A percentile compares a stretch with the other conserved stretches of the same genome.
phyloP scores from a whole-genome alignment of 2,888 invertebrate species.

The Hypomecis atomaria region DNA sequence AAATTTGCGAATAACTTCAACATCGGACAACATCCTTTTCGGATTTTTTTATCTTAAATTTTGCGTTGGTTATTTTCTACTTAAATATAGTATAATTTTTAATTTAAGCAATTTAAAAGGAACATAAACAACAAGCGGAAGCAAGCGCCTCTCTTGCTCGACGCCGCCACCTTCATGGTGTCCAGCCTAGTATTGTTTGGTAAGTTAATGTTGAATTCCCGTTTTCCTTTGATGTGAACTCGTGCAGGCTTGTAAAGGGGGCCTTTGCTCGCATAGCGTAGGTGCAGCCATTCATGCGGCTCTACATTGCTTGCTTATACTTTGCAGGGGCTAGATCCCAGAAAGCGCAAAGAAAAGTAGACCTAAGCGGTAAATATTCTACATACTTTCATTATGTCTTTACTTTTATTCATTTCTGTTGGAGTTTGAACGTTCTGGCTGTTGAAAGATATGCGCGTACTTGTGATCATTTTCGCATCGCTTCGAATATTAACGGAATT shows the following conservation, averaged over 20 bases:
- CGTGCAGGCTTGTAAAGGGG: constrained; percentile 64
- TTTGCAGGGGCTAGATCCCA: constrained; percentile 29
- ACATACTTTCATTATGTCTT: not conserved
- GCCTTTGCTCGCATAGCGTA: constrained; percentile 68
- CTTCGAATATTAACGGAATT: too few species aligned
- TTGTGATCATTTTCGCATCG: too few species aligned
- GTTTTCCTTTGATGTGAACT: constrained; percentile 73
- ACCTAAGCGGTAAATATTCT: not conserved
- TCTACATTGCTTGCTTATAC: constrained; percentile 51
- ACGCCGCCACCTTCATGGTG: constrained; percentile 31
- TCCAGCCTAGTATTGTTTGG: constrained; percentile 55
- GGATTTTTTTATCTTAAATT: too few species aligned
- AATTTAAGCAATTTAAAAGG: not conserved
- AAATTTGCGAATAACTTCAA: too few species aligned
- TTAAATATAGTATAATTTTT: not conserved
- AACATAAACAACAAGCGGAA: not conserved
- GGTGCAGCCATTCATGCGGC: constrained; percentile 69
- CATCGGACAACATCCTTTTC: too few species aligned
- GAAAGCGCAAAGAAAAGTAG: constrained; percentile 8
- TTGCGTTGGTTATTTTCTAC: too few species aligned
- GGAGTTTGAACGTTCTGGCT: too few species aligned
- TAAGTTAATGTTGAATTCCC: constrained; percentile 68
- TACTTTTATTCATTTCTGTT: too few species aligned
- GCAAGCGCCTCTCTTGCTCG: not conserved
- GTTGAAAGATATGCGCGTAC: too few species aligned